These are phyloP conservation scores for Anoplius nigerrimus DNA, from an alignment of 2,888 invertebrate genomes.

Conservation along the genomic window DNA sequence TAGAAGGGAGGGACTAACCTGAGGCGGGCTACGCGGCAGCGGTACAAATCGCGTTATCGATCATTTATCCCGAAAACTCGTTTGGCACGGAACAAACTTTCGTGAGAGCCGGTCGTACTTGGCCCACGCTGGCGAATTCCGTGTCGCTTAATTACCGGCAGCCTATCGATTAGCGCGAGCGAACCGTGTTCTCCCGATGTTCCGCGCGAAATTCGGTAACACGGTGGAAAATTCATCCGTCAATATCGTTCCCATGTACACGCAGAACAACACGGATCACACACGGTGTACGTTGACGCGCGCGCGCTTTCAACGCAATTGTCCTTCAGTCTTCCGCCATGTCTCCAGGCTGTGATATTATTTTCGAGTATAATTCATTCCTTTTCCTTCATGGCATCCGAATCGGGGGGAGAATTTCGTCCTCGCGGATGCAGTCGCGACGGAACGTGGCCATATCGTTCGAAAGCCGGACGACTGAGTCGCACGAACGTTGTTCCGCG, in stretches of 20 bases:
- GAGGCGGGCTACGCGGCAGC: constrained; percentile 5
- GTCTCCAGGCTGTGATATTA: constrained; percentile 57
- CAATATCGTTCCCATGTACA: too few species aligned
- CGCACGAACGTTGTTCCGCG: constrained; percentile 6
- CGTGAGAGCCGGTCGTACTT: too few species aligned
- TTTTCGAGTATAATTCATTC: constrained; percentile 50
- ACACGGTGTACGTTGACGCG: neutral
- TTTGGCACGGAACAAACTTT: neutral
- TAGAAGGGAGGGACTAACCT: constrained; percentile 40
- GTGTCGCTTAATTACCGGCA: too few species aligned
- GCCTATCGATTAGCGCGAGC: too few species aligned
- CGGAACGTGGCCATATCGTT: too few species aligned
- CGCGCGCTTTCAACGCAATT: neutral
- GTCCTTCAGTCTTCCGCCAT: constrained; percentile 49
- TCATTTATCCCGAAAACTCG: constrained; percentile 4
- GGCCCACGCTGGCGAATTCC: too few species aligned
- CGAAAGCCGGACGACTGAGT: neutral
- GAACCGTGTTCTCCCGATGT: too few species aligned
- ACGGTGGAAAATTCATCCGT: too few species aligned
- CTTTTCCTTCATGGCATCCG: constrained; percentile 25
- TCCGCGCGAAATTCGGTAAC: too few species aligned
- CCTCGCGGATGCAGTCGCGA: neutral
- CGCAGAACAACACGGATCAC: too few species aligned
- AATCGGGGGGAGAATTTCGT: constrained; percentile 12
- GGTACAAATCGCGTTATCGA: constrained; percentile 13